phyloP scores from a whole-genome alignment of 1,140 invertebrate species.

The Homalodisca vitripennis region DNA sequence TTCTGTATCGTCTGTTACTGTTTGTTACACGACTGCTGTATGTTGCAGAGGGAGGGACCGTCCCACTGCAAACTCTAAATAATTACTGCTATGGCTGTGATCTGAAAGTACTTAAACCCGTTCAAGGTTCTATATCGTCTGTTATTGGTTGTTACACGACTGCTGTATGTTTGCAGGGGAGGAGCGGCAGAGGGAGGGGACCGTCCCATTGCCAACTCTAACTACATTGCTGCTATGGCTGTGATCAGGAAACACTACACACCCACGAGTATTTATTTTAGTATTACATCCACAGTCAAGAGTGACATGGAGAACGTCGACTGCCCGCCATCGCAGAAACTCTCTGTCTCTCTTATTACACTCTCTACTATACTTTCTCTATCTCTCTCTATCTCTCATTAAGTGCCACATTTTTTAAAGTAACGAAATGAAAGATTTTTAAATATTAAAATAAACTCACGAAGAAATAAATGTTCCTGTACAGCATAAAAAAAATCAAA shows the following conservation, averaged over 20 bases:
- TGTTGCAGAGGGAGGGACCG: no score
- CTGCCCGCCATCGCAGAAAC: slow-evolving; percentile 60
- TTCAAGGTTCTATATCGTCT: no score
- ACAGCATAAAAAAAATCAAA: slow-evolving; percentile 40
- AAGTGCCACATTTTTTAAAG: slow-evolving; percentile 42
- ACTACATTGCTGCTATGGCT: slow-evolving; percentile 34
- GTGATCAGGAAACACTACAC: slow-evolving; percentile 88
- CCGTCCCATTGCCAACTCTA: slow-evolving; percentile 3
- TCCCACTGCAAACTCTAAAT: no score
- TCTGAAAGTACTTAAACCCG: no score
- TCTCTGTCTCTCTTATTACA: slow-evolving; percentile 17
- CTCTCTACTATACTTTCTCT: slow-evolving; percentile 35
- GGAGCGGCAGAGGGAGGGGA: slow-evolving; percentile 15
- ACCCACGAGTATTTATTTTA: slow-evolving; percentile 64
- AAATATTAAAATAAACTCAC: slow-evolving; percentile 35
- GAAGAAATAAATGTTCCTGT: slow-evolving; percentile 40
- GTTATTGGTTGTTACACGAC: no score
- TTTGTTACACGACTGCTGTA: no score
- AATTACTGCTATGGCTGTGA: no score
- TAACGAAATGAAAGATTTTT: slow-evolving; percentile 38
- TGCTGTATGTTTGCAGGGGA: slow-evolving; percentile 28
- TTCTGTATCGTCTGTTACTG: no score
- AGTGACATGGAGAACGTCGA: slow-evolving; percentile 59
- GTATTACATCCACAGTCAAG: slow-evolving; percentile 29
- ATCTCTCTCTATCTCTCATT: slow-evolving; percentile 40